Percentiles rank a stretch among this genome's conserved stretches.
phyloP scores from a whole-genome alignment of 2,888 invertebrate genomes.

The Thysanoteuthis rhombus region DNA sequence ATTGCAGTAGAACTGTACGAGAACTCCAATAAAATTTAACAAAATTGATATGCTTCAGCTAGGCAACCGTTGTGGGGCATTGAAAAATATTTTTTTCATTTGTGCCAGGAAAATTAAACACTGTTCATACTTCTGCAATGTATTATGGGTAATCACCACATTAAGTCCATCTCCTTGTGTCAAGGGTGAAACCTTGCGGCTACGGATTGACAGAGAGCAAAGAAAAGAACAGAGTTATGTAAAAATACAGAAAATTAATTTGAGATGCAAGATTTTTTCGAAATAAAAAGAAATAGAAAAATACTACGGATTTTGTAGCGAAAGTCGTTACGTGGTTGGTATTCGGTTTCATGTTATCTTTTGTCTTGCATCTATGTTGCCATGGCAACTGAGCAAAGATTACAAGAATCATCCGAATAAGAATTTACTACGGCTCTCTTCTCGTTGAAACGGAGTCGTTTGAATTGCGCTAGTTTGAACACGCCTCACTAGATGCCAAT shows the following conservation, averaged over 20 bases:
- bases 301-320: neutral
- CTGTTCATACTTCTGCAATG: neutral
- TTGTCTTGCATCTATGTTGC: neutral
- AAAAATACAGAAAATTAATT: neutral
- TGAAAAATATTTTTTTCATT: neutral
- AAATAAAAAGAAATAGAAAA: neutral
- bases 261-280: neutral
- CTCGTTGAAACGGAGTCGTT: neutral
- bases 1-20: neutral
- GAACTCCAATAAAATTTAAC: neutral
- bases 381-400: neutral
- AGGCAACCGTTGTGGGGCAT: neutral
- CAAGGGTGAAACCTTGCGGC: neutral
- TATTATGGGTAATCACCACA: neutral
- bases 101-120: neutral
- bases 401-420: neutral
- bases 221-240: neutral
- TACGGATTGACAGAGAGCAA: neutral
- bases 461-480: neutral
- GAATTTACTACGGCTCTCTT: neutral
- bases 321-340: neutral
- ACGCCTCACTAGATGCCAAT: neutral
- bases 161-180: neutral
- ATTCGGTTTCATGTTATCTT: neutral
- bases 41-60: neutral